A percentile compares a stretch with the other conserved stretches of the same genome.
These are phyloP conservation scores for Salticus scenicus DNA, from an alignment of 2,888 invertebrate genomes.

Conservation along the genomic window DNA sequence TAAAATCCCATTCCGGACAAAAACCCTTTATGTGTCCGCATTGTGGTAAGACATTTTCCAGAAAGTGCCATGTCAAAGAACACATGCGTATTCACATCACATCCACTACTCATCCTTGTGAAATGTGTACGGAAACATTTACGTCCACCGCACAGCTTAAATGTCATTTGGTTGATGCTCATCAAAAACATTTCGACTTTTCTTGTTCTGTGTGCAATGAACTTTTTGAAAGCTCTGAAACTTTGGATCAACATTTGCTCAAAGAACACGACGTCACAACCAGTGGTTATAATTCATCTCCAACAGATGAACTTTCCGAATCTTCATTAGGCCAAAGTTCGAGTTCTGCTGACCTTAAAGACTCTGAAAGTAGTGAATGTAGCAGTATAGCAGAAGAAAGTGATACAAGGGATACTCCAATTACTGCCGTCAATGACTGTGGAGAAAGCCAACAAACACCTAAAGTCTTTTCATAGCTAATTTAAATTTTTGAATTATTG, in stretches of 20 bases:
- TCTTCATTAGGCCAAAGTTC: constrained; percentile 63
- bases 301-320: constrained; percentile 34
- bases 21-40: constrained; percentile 80
- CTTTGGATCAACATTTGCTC: constrained; percentile 88
- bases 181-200: constrained; percentile 87
- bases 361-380: constrained; percentile 69
- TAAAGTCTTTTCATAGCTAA: background rate
- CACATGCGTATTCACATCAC: constrained; percentile 90
- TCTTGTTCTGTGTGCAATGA: constrained; percentile 90
- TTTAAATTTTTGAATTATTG: background rate
- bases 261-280: constrained; percentile 81
- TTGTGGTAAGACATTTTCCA: constrained; percentile 88
- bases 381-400: constrained; percentile 68
- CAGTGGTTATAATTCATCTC: constrained; percentile 30
- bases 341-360: constrained; percentile 69
- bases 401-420: constrained; percentile 61
- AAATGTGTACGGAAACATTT: constrained; percentile 86
- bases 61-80: constrained; percentile 87
- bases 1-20: constrained; percentile 75
- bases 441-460: constrained; percentile 21
- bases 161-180: constrained; percentile 87
- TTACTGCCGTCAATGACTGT: constrained; percentile 43
- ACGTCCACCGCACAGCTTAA: constrained; percentile 88
- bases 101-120: constrained; percentile 86
- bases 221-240: constrained; percentile 89